Evolutionary conservation across 2,113 vertebrate genomes (phyloP).

Genomic region (Poeciliopsis occidentalis): DNA sequence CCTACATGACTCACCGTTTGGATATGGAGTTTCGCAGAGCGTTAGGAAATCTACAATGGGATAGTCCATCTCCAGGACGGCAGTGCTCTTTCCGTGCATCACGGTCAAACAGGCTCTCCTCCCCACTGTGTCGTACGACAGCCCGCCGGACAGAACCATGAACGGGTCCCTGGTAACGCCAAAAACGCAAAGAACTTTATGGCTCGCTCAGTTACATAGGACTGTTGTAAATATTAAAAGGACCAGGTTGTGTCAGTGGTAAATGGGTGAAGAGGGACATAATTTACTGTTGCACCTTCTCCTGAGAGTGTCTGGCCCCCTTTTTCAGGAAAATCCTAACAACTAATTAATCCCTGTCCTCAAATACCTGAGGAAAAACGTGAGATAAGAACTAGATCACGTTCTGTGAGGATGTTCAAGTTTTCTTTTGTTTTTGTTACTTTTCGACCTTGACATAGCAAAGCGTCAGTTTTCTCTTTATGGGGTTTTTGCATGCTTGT

Average conservation of each 20-base stretch:
- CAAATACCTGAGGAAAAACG: constrained; percentile 25
- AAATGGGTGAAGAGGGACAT: constrained; percentile 19
- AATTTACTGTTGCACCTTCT: constrained; percentile 23
- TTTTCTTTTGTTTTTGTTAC: constrained; percentile 3
- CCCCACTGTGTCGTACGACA: constrained; percentile 96
- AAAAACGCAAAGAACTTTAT: constrained; percentile 19
- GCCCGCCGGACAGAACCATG: constrained; percentile 94
- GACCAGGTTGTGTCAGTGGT: background rate
- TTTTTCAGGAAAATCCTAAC: constrained; percentile 33
- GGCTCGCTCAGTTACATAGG: background rate
- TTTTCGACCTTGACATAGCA: constrained; percentile 32
- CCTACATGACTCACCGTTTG: constrained; percentile 85
- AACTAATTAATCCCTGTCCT: constrained; percentile 51
- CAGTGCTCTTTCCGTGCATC: constrained; percentile 97
- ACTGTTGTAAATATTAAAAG: background rate
- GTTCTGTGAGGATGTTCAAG: constrained; percentile 19
- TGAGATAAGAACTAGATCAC: constrained; percentile 39
- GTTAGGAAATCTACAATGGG: constrained; percentile 97
- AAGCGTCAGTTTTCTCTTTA: too few relatives aligned
- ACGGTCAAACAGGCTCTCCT: constrained; percentile 96
- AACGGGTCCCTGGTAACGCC: constrained; percentile 81
- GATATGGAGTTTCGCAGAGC: constrained; percentile 97
- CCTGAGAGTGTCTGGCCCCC: constrained; percentile 45
- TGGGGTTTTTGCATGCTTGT: too few relatives aligned
- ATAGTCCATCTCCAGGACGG: constrained; percentile 98